Conservation (phyloP, 2,888 invertebrate species). For the Lissonota sp. region DNA sequence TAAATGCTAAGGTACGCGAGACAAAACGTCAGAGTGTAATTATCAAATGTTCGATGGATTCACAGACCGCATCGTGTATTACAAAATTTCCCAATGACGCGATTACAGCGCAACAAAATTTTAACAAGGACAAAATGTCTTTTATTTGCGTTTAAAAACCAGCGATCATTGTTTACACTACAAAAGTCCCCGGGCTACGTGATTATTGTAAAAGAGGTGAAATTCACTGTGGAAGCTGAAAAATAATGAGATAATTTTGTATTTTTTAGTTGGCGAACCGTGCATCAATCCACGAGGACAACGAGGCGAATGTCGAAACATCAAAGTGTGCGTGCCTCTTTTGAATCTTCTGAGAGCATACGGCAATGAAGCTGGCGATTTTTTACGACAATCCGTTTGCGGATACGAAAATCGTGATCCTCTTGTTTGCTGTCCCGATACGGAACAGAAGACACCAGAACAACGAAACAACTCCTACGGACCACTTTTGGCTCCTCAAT, state of each 20-base stretch:
- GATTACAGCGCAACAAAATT: too few relatives aligned
- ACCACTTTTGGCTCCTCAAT: slow-evolving; percentile 82
- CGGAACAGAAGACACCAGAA: slow-evolving; percentile 42
- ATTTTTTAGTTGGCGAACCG: slow-evolving; percentile 21
- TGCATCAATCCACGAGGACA: slow-evolving; percentile 85
- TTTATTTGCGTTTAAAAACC: too few relatives aligned
- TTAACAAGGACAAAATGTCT: too few relatives aligned
- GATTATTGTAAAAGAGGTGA: too few relatives aligned
- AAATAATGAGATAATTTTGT: neutral
- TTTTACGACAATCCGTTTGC: slow-evolving; percentile 89
- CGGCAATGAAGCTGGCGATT: slow-evolving; percentile 83
- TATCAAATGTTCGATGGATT: too few relatives aligned
- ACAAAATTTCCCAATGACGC: too few relatives aligned
- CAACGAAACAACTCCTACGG: slow-evolving; percentile 65
- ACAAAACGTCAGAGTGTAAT: too few relatives aligned
- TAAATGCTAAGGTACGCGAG: too few relatives aligned
- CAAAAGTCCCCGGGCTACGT: too few relatives aligned
- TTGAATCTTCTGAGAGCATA: slow-evolving; percentile 84
- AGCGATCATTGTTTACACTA: too few relatives aligned
- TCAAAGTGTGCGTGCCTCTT: slow-evolving; percentile 85
- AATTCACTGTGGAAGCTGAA: too few relatives aligned
- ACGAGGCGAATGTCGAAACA: slow-evolving; percentile 85
- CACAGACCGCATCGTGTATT: too few relatives aligned
- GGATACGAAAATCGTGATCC: slow-evolving; percentile 88
- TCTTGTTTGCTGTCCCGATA: slow-evolving; percentile 86